A percentile compares a stretch with the other conserved stretches of the same genome.
phyloP scores from a whole-genome alignment of 2,113 vertebrate genomes.

The human (Homo sapiens) region DNA sequence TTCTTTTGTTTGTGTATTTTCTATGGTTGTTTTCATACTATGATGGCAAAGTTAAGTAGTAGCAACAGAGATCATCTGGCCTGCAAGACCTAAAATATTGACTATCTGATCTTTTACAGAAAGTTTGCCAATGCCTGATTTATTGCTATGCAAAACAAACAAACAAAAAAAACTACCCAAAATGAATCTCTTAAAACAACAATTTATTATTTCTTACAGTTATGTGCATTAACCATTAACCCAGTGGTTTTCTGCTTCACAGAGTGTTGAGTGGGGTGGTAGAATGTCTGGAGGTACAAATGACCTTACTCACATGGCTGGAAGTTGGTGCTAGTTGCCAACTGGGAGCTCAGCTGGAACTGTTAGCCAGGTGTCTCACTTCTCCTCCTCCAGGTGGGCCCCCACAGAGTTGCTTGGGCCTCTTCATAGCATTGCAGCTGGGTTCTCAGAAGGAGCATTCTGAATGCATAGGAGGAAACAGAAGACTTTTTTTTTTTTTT shows the following conservation, averaged over 20 bases:
- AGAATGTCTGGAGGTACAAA: neutral
- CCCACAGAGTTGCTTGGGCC: neutral
- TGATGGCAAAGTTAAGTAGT: neutral
- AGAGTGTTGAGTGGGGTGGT: neutral
- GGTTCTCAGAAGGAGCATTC: neutral
- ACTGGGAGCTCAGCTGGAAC: neutral
- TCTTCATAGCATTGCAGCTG: neutral
- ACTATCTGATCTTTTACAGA: neutral
- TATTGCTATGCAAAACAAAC: neutral
- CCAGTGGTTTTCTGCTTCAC: conserved; percentile 13
- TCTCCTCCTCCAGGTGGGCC: neutral
- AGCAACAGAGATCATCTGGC: neutral
- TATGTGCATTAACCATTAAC: neutral
- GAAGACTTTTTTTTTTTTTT: too few relatives aligned
- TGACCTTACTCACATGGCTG: neutral
- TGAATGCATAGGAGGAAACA: neutral
- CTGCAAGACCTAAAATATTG: conserved; percentile 15
- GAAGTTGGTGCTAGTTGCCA: conserved; percentile 18
- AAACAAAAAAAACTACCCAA: neutral
- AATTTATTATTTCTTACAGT: neutral
- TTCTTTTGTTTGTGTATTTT: neutral
- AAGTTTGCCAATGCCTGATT: neutral
- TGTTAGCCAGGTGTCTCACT: neutral
- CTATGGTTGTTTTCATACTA: neutral
- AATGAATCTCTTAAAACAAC: neutral